Evolutionary conservation across 2,888 invertebrate species (phyloP).

Genomic region (Heliconius charithonia): DNA sequence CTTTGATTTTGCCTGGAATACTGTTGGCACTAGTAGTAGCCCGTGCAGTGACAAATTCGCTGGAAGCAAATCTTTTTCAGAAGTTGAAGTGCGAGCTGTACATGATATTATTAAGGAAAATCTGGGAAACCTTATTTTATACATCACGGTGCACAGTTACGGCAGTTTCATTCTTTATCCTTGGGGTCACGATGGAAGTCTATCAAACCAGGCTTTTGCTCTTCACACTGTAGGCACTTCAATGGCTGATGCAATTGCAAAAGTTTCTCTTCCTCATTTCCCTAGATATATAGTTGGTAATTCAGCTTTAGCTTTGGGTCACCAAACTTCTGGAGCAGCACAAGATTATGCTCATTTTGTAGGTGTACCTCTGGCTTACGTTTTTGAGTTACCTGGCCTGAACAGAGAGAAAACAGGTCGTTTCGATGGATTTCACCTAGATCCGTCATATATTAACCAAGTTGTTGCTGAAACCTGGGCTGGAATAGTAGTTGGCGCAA

Average conservation of each 20-base stretch:
- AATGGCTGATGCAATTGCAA: constrained; percentile 71
- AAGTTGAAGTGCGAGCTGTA: constrained; percentile 85
- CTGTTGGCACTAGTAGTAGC: constrained; percentile 79
- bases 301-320: constrained; percentile 76
- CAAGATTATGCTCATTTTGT: constrained; percentile 86
- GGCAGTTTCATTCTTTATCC: constrained; percentile 88
- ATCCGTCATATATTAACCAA: constrained; percentile 79
- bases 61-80: constrained; percentile 86
- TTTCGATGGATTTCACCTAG: constrained; percentile 82
- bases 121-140: constrained; percentile 82
- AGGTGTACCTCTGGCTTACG: constrained; percentile 84
- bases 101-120: constrained; percentile 82
- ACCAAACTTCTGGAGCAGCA: constrained; percentile 85
- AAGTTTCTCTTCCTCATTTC: constrained; percentile 53
- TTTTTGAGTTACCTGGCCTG: constrained; percentile 86
- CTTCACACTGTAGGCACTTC: constrained; percentile 71
- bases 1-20: constrained; percentile 88
- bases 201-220: constrained; percentile 76
- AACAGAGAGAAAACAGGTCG: too few species aligned
- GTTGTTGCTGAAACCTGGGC: constrained; percentile 85
- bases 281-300: constrained; percentile 80
- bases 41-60: constrained; percentile 85
- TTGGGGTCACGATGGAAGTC: constrained; percentile 85
- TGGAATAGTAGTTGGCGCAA: constrained; percentile 77
- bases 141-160: constrained; percentile 89